Percentiles rank a stretch among this genome's conserved stretches.
Conservation (phyloP, 2,113 vertebrate genomes). For the Irena cyanogastra region DNA sequence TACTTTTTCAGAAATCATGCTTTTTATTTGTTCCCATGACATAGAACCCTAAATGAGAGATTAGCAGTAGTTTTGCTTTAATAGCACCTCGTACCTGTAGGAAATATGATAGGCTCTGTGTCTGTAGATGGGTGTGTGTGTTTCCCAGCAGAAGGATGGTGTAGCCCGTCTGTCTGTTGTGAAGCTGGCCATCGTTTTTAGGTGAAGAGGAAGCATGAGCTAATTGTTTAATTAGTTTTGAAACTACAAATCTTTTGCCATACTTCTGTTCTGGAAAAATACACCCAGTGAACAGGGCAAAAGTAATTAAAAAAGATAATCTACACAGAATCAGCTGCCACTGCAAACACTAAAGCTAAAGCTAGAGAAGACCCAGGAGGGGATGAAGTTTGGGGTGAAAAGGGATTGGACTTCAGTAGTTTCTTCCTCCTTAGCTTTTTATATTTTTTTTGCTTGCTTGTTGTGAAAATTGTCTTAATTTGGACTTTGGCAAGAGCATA, state of each 20-base stretch:
- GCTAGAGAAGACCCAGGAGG: background rate
- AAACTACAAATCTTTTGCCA: background rate
- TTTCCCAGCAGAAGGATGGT: background rate
- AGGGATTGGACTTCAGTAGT: background rate
- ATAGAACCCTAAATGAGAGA: background rate
- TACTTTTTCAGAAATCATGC: background rate
- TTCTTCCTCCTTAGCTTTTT: background rate
- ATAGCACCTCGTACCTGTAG: background rate
- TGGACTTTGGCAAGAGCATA: background rate
- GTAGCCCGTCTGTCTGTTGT: background rate
- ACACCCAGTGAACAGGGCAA: background rate
- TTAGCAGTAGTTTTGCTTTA: background rate
- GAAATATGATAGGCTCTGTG: background rate
- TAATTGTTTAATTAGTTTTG: background rate
- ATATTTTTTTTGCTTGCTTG: background rate
- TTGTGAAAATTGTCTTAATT: background rate
- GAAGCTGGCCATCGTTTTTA: background rate
- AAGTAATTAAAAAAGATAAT: background rate
- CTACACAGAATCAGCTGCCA: background rate
- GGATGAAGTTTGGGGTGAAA: background rate
- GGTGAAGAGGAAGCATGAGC: background rate
- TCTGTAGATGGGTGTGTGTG: background rate
- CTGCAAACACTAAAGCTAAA: background rate
- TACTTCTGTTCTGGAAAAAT: background rate
- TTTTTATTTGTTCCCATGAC: background rate